phyloP scores from a whole-genome alignment of 1,140 invertebrate genomes.

The Neomicropteryx cornuta region DNA sequence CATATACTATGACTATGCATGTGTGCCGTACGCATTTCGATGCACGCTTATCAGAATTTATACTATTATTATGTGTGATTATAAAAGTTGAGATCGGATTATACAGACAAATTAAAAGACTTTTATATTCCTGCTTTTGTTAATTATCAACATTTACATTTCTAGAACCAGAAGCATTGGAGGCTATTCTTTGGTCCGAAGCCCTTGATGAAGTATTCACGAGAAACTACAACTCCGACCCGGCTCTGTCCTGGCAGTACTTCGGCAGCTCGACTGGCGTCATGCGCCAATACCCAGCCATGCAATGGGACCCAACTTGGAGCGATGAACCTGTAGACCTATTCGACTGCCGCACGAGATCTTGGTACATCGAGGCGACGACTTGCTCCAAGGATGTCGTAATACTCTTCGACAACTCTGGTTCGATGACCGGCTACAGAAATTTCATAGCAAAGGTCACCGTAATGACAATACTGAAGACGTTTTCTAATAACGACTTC shows the following conservation, averaged over 20 bases:
- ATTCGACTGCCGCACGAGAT: conserved; percentile 77
- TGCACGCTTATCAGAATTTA: no score
- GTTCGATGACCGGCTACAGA: conserved; percentile 90
- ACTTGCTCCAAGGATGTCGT: conserved; percentile 96
- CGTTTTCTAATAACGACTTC: conserved; percentile 96
- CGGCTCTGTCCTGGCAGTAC: conserved; percentile 89
- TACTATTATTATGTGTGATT: no score
- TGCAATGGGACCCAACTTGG: conserved; percentile 41
- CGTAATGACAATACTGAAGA: conserved; percentile 79
- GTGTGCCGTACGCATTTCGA: no score
- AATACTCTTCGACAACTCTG: conserved; percentile 88
- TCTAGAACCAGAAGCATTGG: conserved; percentile 48
- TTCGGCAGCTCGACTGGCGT: conserved; percentile 91
- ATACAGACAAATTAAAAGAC: no score
- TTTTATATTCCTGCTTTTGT: no score
- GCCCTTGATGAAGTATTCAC: conserved; percentile 72
- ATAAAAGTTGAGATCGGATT: no score
- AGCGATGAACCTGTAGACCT: conserved; percentile 44
- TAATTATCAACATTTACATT: conserved; percentile 15
- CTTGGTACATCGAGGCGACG: conserved; percentile 95
- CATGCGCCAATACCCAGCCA: conserved; percentile 77
- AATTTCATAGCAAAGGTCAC: conserved; percentile 57
- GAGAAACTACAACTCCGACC: conserved; percentile 78
- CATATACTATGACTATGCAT: no score
- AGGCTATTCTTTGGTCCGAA: conserved; percentile 80